Percentiles rank a stretch among this genome's conserved stretches.
Conservation (phyloP, 92 coral and sea anemone species). For the Phymanthus crucifer region DNA sequence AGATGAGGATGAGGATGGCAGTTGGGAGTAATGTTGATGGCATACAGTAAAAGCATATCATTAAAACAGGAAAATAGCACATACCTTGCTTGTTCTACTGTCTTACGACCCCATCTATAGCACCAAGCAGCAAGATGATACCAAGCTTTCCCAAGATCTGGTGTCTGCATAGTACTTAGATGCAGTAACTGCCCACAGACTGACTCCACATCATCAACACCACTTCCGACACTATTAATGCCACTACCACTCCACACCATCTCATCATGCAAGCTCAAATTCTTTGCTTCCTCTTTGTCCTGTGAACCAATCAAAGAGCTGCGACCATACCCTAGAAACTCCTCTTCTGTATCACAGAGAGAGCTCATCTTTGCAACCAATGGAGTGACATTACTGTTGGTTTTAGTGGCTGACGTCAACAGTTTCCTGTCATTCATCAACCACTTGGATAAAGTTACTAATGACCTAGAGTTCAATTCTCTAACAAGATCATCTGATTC, state of each 20-base stretch:
- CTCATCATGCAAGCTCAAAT: constrained; percentile 49
- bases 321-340: constrained; percentile 67
- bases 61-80: neutral
- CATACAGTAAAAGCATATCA: neutral
- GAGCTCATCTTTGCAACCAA: constrained; percentile 72
- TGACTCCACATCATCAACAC: constrained; percentile 84
- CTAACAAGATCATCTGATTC: constrained; percentile 59
- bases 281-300: constrained; percentile 35
- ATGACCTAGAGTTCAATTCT: constrained; percentile 71
- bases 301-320: constrained; percentile 51
- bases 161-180: constrained; percentile 87
- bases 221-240: constrained; percentile 66
- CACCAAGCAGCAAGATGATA: constrained; percentile 95
- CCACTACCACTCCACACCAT: constrained; percentile 40
- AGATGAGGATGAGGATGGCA: neutral
- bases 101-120: constrained; percentile 93
- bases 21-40: neutral
- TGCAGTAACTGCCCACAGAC: constrained; percentile 86
- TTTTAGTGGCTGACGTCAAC: constrained; percentile 68
- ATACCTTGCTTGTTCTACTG: constrained; percentile 97
- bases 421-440: constrained; percentile 78
- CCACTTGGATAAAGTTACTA: constrained; percentile 88
- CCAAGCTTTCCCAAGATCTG: constrained; percentile 92
- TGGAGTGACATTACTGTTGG: constrained; percentile 61
- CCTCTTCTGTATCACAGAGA: constrained; percentile 70